Evolutionary conservation across 2,888 invertebrate species (phyloP), one percentile per base, ranked within the genome.

Genomic region (Synergus japonicus): DNA sequence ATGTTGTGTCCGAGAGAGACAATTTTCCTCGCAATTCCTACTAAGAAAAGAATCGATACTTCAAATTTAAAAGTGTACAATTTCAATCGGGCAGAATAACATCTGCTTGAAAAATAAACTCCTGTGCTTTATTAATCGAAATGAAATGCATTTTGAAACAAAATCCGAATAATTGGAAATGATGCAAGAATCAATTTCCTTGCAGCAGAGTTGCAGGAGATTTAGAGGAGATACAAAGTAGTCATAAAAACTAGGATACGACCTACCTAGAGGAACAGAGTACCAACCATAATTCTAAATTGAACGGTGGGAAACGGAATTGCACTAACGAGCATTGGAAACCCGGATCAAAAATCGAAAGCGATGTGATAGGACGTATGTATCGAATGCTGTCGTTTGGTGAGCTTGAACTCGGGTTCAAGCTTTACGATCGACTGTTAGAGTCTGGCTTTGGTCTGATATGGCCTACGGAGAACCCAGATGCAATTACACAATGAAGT

Each of bases 331-430:
- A 73, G 69, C 69, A 29, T 8, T 49, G 46, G 29, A 22, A 49
- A 49, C 29, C 44, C 46, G 18, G 73, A 73, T 73, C 15, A 37
- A 41, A 73, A 69, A 73, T 54, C n/a, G 49, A 73, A 73, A 54
- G 13, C 49, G 15, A 54, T 54, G 69, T 67, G 69, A 73, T 73
- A 37, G 54, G 29, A 73, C 49, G 49, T n/a, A 37, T 37, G 18
- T 46, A 49, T 69, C 13, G 44, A 46, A 15, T 49, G 15, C 46
- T 69, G 18, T 18, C 44, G 44, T 73, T 73, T 60, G n/a, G 44
- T 18, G 54, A 73, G 73, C 73, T 73, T 88, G 89, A 89, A 89
- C 89, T 85, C 88, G 86, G 79, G 88, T 88, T 89, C 89, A 88
- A 85, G 86, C 85, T 85, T 87, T 86, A 84, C 86, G 87, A 88